A percentile compares a stretch with the other conserved stretches of the same genome.
Evolutionary conservation across 2,888 invertebrate genomes (phyloP).

Genomic region (Fragum whitleyi): DNA sequence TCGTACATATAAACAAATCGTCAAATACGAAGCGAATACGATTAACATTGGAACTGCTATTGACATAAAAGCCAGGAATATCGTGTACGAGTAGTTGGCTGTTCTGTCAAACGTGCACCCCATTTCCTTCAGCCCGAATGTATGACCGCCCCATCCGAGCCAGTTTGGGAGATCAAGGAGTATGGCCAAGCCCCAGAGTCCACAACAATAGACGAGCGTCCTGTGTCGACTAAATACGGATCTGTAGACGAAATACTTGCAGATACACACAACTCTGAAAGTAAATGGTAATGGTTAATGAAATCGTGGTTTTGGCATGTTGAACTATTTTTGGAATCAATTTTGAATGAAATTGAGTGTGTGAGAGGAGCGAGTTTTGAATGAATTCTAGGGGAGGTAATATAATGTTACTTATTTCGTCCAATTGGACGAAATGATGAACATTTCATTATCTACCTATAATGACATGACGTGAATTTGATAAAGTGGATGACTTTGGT

Average conservation of each 20-base stretch:
- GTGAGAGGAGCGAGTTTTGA: no score
- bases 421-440: no score
- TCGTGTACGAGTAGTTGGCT: conserved; percentile 70
- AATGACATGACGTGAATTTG: no score
- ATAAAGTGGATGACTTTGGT: no score
- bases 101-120: conserved; percentile 74
- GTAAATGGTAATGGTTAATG: no score
- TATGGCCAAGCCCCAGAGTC: conserved; percentile 64
- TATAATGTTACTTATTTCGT: no score
- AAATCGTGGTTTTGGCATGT: no score
- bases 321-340: no score
- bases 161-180: conserved; percentile 73
- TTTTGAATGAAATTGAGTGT: no score
- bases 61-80: conserved; percentile 67
- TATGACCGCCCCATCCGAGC: conserved; percentile 74
- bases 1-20: conserved; percentile 62
- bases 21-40: conserved; percentile 64
- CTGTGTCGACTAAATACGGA: conserved; percentile 66
- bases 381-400: no score
- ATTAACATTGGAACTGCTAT: conserved; percentile 67
- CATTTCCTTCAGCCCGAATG: conserved; percentile 73
- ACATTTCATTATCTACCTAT: no score
- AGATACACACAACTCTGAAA: conserved; percentile 70
- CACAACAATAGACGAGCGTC: conserved; percentile 61
- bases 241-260: conserved; percentile 63